phyloP scores from a whole-genome alignment of 2,113 vertebrate species.

The Cephalopholis sonnerati region DNA sequence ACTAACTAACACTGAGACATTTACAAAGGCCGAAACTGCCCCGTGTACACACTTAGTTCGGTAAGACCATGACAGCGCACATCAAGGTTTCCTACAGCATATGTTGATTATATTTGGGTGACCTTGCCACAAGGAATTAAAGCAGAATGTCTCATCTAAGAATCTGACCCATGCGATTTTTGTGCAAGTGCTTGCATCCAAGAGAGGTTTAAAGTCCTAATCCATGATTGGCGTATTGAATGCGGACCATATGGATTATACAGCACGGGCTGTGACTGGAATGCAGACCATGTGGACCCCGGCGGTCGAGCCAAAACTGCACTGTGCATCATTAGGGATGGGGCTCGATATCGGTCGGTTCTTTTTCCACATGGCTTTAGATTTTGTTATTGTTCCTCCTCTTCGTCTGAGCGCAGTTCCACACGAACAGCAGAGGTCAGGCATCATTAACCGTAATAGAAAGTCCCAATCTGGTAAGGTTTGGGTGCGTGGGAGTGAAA shows the following conservation, averaged over 20 bases:
- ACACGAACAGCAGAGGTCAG: conserved; percentile 14
- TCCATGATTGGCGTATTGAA: conserved; percentile 43
- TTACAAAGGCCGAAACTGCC: not conserved
- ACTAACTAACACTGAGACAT: not conserved
- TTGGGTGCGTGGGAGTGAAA: conserved; percentile 5
- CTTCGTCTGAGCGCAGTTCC: conserved; percentile 20
- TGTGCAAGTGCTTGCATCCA: not conserved
- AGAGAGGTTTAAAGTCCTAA: conserved; percentile 39
- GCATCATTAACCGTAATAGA: conserved; percentile 36
- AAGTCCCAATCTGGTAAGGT: conserved; percentile 32
- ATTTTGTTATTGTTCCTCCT: conserved; percentile 21
- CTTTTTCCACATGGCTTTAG: conserved; percentile 6
- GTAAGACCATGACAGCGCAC: not conserved
- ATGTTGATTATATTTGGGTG: conserved; percentile 26
- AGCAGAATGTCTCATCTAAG: conserved; percentile 14
- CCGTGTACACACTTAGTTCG: not conserved
- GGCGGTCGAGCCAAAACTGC: conserved; percentile 35
- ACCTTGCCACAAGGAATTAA: conserved; percentile 31
- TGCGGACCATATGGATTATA: conserved; percentile 24
- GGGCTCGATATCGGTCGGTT: not conserved
- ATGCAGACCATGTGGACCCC: conserved; percentile 32
- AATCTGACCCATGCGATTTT: conserved; percentile 15
- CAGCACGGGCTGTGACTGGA: conserved; percentile 28
- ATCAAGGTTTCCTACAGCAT: not conserved
- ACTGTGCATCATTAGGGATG: conserved; percentile 12